These are phyloP conservation scores for Manis javanica DNA, from an alignment of 2,797 vertebrate genomes.

Conservation along the genomic window DNA sequence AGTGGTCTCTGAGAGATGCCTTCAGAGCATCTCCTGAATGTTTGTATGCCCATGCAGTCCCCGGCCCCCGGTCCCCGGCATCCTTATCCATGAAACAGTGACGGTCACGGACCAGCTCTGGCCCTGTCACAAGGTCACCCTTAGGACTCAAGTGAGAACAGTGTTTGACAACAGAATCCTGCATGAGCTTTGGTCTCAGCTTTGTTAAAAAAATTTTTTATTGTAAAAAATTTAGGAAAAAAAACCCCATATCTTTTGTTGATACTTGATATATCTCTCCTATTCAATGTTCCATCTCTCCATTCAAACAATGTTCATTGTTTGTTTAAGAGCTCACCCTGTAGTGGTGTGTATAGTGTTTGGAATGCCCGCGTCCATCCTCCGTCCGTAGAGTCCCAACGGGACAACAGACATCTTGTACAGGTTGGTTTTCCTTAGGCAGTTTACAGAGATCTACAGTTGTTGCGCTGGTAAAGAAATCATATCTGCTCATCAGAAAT, in stretches of 20 bases:
- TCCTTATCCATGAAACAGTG: neutral
- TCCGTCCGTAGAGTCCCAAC: neutral
- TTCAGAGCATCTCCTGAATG: neutral
- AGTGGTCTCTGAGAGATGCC: neutral
- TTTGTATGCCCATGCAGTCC: rapidly evolving
- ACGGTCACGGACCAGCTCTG: rapidly evolving
- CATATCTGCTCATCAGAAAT: neutral
- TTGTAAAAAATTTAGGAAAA: neutral
- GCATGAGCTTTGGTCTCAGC: neutral
- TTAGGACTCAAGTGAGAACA: neutral
- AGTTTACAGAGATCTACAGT: neutral
- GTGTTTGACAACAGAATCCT: neutral
- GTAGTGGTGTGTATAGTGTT: neutral
- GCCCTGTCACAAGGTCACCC: too few relatives aligned
- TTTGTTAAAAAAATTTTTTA: neutral
- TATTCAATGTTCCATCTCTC: neutral
- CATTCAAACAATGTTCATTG: neutral
- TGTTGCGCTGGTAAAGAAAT: neutral
- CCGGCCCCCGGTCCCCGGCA: rapidly evolving
- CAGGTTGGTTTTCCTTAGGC: neutral
- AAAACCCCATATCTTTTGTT: neutral
- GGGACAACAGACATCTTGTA: neutral
- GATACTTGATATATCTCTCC: neutral
- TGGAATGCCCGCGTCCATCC: neutral
- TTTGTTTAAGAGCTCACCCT: neutral